Conservation (phyloP, 1,140 invertebrate genomes). For the Neodiprion fabricii region DNA sequence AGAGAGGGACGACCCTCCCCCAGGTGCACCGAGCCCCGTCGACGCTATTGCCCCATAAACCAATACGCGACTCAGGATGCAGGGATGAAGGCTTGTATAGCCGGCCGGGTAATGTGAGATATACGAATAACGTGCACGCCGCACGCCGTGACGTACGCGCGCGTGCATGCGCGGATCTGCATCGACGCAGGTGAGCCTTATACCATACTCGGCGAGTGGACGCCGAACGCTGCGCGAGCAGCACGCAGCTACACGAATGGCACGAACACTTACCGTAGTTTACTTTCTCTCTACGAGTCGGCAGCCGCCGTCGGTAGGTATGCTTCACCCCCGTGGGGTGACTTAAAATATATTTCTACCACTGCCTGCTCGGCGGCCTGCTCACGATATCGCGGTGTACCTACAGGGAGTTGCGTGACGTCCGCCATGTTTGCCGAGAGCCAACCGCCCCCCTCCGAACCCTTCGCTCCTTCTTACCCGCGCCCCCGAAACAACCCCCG, state of each 20-base stretch:
- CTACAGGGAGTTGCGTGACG: constrained; percentile 53
- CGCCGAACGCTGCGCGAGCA: not conserved
- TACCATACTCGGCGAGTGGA: not conserved
- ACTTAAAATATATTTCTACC: constrained; percentile 25
- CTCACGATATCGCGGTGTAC: constrained; percentile 45
- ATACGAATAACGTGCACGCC: not conserved
- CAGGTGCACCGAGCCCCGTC: not conserved
- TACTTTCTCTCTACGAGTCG: no score
- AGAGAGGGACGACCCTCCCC: not conserved
- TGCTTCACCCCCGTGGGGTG: not conserved
- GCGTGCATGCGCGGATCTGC: not conserved
- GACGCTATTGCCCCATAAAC: not conserved
- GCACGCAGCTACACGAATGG: not conserved
- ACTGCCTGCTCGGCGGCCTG: constrained; percentile 8
- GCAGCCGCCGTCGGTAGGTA: no score
- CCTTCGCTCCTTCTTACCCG: constrained; percentile 18
- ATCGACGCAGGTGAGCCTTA: no score
- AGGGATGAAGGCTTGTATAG: not conserved
- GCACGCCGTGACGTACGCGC: not conserved
- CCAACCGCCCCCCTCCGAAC: constrained; percentile 6
- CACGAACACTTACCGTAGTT: no score
- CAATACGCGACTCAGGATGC: not conserved
- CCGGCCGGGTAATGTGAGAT: not conserved
- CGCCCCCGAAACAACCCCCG: constrained; percentile 20
- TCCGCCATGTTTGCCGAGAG: constrained; percentile 56